Conservation (phyloP, 2,888 invertebrate species). For the Orthosia cruda region DNA sequence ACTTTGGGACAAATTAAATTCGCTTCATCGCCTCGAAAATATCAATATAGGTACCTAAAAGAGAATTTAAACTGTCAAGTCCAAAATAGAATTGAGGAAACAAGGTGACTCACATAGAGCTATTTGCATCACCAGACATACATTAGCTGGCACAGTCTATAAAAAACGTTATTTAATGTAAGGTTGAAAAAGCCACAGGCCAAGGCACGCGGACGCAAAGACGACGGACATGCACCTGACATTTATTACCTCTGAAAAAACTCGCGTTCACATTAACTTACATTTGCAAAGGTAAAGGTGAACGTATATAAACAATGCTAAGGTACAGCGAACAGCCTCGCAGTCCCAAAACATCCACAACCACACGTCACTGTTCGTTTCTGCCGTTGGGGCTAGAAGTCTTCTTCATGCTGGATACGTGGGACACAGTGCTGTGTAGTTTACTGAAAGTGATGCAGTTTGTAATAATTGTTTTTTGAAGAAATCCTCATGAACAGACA, state of each 20-base stretch:
- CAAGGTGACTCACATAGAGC: conserved; percentile 18
- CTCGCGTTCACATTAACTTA: conserved; percentile 74
- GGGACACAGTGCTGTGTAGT: not conserved
- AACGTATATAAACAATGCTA: conserved; percentile 38
- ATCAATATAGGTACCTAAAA: too few relatives aligned
- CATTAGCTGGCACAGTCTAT: conserved; percentile 38
- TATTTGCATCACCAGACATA: conserved; percentile 31
- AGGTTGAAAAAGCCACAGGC: conserved; percentile 54
- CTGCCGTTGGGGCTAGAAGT: not conserved
- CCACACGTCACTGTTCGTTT: not conserved
- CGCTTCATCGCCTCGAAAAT: not conserved
- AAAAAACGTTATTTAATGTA: conserved; percentile 54
- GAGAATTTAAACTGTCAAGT: not conserved
- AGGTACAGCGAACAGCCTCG: not conserved
- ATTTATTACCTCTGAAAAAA: conserved; percentile 79
- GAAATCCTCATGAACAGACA: too few relatives aligned
- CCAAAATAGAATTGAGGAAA: conserved; percentile 13
- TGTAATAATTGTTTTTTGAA: too few relatives aligned
- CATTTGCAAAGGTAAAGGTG: conserved; percentile 69
- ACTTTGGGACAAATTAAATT: not conserved
- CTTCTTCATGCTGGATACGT: not conserved
- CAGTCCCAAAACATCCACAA: not conserved
- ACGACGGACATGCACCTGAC: conserved; percentile 76
- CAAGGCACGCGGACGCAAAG: conserved; percentile 60
- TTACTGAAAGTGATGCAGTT: not conserved